A percentile compares a stretch with the other conserved stretches of the same genome.
Conservation (phyloP, 2,888 invertebrate species). For the Smittia sp. region DNA sequence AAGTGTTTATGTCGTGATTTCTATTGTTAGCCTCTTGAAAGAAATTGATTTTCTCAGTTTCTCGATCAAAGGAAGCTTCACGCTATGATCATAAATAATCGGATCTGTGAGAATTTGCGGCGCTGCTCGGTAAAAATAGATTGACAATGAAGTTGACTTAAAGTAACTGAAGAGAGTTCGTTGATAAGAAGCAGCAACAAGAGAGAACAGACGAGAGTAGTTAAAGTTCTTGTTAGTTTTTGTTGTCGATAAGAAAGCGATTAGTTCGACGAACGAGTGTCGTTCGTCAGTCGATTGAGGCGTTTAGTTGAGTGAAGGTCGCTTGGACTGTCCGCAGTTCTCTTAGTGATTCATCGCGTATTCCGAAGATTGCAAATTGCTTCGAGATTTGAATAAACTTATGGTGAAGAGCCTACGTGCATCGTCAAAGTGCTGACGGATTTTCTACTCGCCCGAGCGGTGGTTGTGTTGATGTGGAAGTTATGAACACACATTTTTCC, state of each 20-base stretch:
- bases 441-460: background rate
- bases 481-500: background rate
- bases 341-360: background rate
- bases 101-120: too few relatives aligned
- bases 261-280: background rate
- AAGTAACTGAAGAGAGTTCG: background rate
- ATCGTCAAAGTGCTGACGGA: background rate
- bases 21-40: background rate
- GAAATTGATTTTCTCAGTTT: background rate
- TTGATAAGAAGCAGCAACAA: background rate
- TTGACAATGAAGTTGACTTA: too few relatives aligned
- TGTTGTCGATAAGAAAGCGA: conserved; percentile 8
- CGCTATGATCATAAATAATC: too few relatives aligned
- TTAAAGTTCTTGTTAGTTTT: background rate
- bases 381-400: background rate
- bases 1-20: background rate
- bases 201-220: background rate
- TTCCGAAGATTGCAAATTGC: background rate
- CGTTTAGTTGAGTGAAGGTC: background rate
- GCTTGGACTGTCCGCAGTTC: background rate
- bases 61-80: too few relatives aligned
- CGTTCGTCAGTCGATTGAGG: background rate
- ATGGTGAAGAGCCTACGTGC: conserved; percentile 3
- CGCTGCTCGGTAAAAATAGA: too few relatives aligned
- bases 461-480: background rate